Conservation (phyloP, 2,888 invertebrate species). For the Scaptodrosophila latifasciaeformis region DNA sequence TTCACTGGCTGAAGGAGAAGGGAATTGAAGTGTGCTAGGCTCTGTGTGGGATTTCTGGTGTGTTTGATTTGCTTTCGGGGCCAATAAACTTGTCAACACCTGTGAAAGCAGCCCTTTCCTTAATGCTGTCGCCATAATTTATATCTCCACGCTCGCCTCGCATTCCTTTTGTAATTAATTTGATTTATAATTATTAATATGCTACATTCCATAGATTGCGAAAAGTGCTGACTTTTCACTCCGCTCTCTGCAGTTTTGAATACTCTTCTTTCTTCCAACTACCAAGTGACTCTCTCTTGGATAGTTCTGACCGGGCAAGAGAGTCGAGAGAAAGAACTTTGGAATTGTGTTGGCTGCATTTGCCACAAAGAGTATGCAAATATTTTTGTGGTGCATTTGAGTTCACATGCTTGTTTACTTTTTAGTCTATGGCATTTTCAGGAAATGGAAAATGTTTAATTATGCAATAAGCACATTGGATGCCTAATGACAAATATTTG, state of each 20-base stretch:
- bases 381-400: no score
- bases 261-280: no score
- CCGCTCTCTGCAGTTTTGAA: no score
- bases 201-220: constrained; percentile 25
- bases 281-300: no score
- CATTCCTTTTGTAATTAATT: constrained; percentile 36
- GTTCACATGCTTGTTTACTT: constrained; percentile 22
- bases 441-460: constrained; percentile 5
- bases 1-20: background rate
- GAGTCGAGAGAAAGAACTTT: no score
- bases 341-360: no score
- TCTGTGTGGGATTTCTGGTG: no score
- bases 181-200: constrained; percentile 58
- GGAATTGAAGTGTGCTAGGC: background rate
- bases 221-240: no score
- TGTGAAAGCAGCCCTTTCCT: constrained; percentile 3
- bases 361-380: no score
- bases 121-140: constrained; percentile 29
- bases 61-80: constrained; percentile 2
- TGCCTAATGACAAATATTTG: constrained; percentile 37
- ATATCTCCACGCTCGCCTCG: constrained; percentile 10
- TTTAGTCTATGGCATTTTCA: background rate
- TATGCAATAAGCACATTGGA: constrained; percentile 12
- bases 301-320: no score
- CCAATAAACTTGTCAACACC: constrained; percentile 42